phyloP scores from a whole-genome alignment of 2,113 vertebrate species.

The Varanus salvator region DNA sequence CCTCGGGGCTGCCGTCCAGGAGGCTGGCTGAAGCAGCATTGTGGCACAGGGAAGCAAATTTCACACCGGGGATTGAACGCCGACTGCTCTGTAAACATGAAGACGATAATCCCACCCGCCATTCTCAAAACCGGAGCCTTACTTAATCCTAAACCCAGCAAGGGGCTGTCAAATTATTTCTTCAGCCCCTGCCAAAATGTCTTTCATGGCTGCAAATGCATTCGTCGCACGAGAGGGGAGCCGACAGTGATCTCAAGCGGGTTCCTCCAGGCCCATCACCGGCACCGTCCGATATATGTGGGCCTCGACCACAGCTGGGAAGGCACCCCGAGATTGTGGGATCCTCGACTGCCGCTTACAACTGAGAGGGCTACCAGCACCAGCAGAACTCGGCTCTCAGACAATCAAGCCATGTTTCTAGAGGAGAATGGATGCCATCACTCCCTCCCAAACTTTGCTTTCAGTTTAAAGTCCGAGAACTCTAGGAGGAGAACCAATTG shows the following conservation, averaged over 20 bases:
- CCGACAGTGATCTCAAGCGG: too few species aligned
- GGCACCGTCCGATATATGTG: too few species aligned
- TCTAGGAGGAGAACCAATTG: neutral
- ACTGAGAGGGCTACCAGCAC: neutral
- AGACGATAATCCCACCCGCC: too few species aligned
- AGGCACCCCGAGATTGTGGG: neutral
- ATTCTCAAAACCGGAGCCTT: neutral
- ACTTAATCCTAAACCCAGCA: neutral
- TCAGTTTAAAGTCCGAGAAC: neutral
- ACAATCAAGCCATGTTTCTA: too few species aligned
- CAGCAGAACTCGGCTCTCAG: neutral
- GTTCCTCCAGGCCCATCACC: too few species aligned
- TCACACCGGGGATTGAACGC: accelerated
- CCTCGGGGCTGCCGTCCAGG: neutral
- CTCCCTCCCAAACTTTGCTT: neutral
- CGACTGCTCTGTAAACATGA: neutral
- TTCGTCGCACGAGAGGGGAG: too few species aligned
- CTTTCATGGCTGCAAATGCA: too few species aligned
- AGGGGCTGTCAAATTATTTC: too few species aligned
- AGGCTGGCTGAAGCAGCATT: neutral
- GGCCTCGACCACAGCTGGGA: neutral
- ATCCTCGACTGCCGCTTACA: neutral
- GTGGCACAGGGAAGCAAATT: neutral
- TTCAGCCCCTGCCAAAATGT: neutral
- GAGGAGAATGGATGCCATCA: neutral